These are phyloP conservation scores for Rhinoderma darwinii DNA, from an alignment of 2,113 vertebrate species.

Conservation along the genomic window DNA sequence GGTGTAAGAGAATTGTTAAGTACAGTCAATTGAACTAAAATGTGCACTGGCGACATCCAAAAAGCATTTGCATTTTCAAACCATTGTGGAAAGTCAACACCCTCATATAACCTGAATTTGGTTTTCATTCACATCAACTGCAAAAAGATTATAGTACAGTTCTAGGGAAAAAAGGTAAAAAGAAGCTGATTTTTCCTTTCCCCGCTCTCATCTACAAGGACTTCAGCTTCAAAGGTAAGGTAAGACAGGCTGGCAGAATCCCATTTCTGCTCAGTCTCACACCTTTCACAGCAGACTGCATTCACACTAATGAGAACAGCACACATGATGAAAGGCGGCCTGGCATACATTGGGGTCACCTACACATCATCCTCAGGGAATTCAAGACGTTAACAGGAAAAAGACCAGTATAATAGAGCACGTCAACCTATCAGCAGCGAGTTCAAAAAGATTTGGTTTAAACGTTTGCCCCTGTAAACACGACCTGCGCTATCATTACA, in stretches of 20 bases:
- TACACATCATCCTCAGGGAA: constrained; percentile 4
- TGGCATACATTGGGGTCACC: constrained; percentile 13
- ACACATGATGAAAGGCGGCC: constrained; percentile 13
- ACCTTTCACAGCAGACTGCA: constrained; percentile 8
- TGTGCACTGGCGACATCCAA: no score
- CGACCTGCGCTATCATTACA: not conserved
- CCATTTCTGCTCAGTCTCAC: not conserved
- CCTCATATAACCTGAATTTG: not conserved
- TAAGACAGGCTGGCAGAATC: constrained; percentile 17
- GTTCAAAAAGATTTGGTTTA: not conserved
- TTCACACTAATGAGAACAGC: constrained; percentile 47
- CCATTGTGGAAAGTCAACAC: not conserved
- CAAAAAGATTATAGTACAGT: not conserved
- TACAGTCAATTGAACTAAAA: no score
- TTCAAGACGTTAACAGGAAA: not conserved
- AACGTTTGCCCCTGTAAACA: not conserved
- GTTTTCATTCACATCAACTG: not conserved
- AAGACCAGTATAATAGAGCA: not conserved
- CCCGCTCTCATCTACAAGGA: not conserved
- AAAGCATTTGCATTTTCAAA: not conserved
- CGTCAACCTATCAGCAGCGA: not conserved
- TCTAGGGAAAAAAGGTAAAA: not conserved
- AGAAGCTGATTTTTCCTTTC: not conserved
- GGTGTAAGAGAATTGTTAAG: no score
- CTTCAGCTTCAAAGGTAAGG: not conserved